Percentiles rank a stretch among this genome's conserved stretches.
phyloP scores from a whole-genome alignment of 2,113 vertebrate species.

The Hypanus sabinus region DNA sequence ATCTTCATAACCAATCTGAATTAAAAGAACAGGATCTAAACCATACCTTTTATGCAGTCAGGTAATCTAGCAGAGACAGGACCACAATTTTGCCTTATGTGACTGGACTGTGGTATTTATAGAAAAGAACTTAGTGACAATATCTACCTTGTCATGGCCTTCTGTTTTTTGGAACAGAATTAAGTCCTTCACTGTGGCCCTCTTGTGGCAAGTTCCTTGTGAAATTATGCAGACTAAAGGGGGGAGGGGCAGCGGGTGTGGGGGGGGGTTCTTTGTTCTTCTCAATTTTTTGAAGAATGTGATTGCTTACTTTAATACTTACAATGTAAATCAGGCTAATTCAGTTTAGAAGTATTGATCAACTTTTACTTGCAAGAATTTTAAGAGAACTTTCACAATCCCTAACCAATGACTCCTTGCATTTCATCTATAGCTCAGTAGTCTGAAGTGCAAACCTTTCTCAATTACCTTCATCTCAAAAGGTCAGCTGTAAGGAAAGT shows the following conservation, averaged over 20 bases:
- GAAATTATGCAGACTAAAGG: too few relatives aligned
- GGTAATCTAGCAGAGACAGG: slow-evolving; percentile 45
- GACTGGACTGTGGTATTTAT: not conserved
- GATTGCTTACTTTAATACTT: not conserved
- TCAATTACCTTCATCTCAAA: not conserved
- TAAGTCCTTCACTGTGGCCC: slow-evolving; percentile 31
- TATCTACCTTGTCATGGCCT: not conserved
- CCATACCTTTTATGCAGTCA: slow-evolving; percentile 52
- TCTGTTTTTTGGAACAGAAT: not conserved
- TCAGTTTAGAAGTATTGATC: not conserved
- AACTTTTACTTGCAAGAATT: not conserved
- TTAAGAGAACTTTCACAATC: not conserved
- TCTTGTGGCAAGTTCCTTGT: not conserved
- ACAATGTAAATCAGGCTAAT: not conserved
- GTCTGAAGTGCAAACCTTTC: not conserved
- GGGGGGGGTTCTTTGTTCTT: not conserved
- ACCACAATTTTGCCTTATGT: not conserved
- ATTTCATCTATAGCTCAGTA: not conserved
- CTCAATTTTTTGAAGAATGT: not conserved
- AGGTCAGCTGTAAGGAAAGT: not conserved
- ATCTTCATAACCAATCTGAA: slow-evolving; percentile 52
- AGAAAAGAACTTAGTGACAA: not conserved
- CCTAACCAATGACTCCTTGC: not conserved
- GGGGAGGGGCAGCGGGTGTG: too few relatives aligned
- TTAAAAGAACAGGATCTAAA: slow-evolving; percentile 54